phyloP scores from a whole-genome alignment of 2,797 vertebrate species.

The Hoplostethus mediterraneus region DNA sequence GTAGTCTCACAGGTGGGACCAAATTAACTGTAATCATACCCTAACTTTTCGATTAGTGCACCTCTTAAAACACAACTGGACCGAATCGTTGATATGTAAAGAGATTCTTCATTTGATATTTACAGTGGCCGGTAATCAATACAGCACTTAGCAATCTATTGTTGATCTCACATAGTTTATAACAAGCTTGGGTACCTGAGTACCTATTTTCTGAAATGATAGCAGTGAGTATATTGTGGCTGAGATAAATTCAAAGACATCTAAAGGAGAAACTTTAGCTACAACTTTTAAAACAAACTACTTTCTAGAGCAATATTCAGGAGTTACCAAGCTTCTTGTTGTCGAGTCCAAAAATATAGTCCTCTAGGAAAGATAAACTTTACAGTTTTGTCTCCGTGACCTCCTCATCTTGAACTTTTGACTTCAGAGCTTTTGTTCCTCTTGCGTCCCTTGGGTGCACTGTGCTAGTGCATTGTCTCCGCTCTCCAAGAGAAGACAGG shows the following conservation, averaged over 20 bases:
- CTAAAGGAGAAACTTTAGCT: not conserved
- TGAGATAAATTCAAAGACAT: no score
- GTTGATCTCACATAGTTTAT: not conserved
- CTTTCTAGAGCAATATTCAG: slow-evolving; percentile 42
- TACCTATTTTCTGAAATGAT: not conserved
- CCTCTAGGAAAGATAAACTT: slow-evolving; percentile 64
- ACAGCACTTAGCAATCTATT: not conserved
- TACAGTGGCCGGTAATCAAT: not conserved
- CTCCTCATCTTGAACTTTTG: slow-evolving; percentile 69
- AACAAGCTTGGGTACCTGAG: not conserved
- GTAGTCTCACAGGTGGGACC: slow-evolving; percentile 66
- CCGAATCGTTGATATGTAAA: slow-evolving; percentile 28
- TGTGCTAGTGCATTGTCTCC: slow-evolving; percentile 58
- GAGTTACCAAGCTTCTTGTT: slow-evolving; percentile 47
- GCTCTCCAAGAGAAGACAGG: slow-evolving; percentile 67
- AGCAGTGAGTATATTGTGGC: no score
- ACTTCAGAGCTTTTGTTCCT: slow-evolving; percentile 54
- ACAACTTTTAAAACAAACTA: not conserved
- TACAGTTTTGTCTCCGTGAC: slow-evolving; percentile 48
- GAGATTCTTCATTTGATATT: slow-evolving; percentile 16
- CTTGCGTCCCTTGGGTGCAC: slow-evolving; percentile 63
- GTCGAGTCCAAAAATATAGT: slow-evolving; percentile 58
- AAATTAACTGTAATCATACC: slow-evolving; percentile 69
- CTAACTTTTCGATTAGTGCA: slow-evolving; percentile 51
- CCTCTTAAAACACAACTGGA: slow-evolving; percentile 14